These are phyloP conservation scores for Zele albiditarsus DNA, from an alignment of 2,888 invertebrate genomes.

Conservation along the genomic window DNA sequence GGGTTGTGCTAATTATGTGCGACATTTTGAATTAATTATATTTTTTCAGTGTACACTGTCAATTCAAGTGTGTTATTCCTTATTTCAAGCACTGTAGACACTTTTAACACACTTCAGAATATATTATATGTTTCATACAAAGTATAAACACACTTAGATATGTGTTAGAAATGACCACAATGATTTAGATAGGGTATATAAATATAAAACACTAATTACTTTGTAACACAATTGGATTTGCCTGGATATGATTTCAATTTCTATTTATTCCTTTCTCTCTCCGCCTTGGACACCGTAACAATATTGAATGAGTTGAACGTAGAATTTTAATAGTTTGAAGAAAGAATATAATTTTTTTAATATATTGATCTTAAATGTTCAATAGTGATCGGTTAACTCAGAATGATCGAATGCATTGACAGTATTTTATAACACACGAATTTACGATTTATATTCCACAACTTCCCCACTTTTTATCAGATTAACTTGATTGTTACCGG, in stretches of 20 bases:
- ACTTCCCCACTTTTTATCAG: slow-evolving; percentile 53
- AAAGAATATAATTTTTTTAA: neutral
- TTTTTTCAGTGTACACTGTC: neutral
- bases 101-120: too few species aligned
- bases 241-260: too few species aligned
- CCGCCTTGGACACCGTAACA: too few species aligned
- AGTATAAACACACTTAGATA: too few species aligned
- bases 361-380: slow-evolving; percentile 8
- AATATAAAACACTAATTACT: too few species aligned
- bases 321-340: neutral
- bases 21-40: slow-evolving; percentile 52
- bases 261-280: neutral
- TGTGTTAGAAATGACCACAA: too few species aligned
- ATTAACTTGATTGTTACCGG: neutral
- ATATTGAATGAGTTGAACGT: too few species aligned
- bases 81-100: too few species aligned
- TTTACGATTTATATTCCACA: slow-evolving; percentile 55
- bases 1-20: slow-evolving; percentile 46
- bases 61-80: too few species aligned
- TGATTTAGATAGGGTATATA: too few species aligned
- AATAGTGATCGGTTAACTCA: slow-evolving; percentile 54
- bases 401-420: slow-evolving; percentile 51
- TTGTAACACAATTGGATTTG: too few species aligned
- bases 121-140: too few species aligned
- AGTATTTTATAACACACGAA: slow-evolving; percentile 56